Base-by-base conservation (phyloP, 2,888 invertebrate genomes). In the Dioctria linearis region DNA sequence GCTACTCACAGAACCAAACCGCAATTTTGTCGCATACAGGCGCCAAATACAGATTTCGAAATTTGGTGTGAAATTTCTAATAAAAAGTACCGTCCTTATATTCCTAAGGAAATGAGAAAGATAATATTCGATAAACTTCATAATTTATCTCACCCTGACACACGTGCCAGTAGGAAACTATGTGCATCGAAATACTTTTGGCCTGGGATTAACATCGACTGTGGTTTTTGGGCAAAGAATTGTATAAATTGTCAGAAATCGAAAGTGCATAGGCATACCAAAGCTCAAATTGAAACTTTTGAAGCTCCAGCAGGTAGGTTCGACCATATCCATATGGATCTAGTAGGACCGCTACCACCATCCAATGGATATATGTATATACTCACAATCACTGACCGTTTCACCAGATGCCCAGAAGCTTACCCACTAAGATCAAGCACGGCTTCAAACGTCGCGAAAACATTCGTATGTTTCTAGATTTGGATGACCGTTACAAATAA, bases 311-410 rank as follows among this genome's bases (percentile, higher is more conserved):
- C 83, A 25, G 78, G 71, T 5, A 83, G 87, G 8, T 87, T 87
- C 80, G 82, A 84, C n/a, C 86, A 87, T 66, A 82, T 87, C 4
- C 86, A 87, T 71, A 80, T 87, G 4, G 87, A 87, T 81, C 80
- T 88, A 25, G 84, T 87, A 2, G 86, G 86, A 39, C 86, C 86
- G 3, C 80, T 87, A 25, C 86, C 86, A 42, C 13, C 80, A 5
- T 84, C 84, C 0, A 66, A 83, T 40, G 84, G 82, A 39, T 83
- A 81, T 73, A 73, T 80, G 11, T 86, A 86, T 75, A 81, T 84
- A 37, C 79, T 86, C 1, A 86, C 86, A 0, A 82, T 83, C 3
- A 83, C 85, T 8, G 86, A 87, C 46, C 81, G 86, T 5, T 83
- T 83, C 61, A 80, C 84, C 3, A 61, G 82, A 3, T 84, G 84